Evolutionary conservation across 2,888 invertebrate species (phyloP), one percentile per base, ranked within the genome.

Genomic region (Papilio elwesi): DNA sequence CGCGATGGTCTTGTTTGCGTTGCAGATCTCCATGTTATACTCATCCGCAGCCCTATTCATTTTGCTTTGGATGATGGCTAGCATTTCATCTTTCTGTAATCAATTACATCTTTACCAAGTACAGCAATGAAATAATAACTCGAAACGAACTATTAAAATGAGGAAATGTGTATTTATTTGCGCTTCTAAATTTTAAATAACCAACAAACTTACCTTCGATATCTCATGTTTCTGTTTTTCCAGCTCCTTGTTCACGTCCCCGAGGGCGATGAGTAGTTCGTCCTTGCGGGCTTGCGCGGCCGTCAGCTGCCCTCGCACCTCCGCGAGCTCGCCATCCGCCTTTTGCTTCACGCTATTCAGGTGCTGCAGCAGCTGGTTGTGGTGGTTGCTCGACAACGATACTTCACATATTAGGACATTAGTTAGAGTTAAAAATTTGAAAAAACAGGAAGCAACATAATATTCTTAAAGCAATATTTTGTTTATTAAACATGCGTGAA

Each of bases 1-100:
- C 8, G 70, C 59, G 12, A 84, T 71, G 0, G 71, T 72, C 48
- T 78, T 81, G 12, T 79, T 80, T 71, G 83, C 78, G 26, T 83
- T 82, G 1, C 73, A 57, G 11, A 75, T 78, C 55, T 83, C 81
- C 16, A 67, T 47, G 52, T 80, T 81, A 59, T 80, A 81, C 69
- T 86, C 83, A 6, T 82, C 79, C 2, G 81, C 66, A 53, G 82
- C 52, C 11, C 81, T 78, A 55, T 83, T 81, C 73, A 83, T 79
- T n/a, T 86, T 84, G 4, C 76, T 77, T 73, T 81, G 81, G 0
- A 84, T 74, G 7, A 74, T 77, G 0, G 71, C 48, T 15, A 82
- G 80, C 10, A 76, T 77, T 71, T 83, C 79, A 6, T 85, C 84
- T 78, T 82, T 86, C 87, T 87, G 75, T 16, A 76, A 76, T 51